Conservation (phyloP, 92 coral and sea anemone genomes). For the Palythoa grandiflora region DNA sequence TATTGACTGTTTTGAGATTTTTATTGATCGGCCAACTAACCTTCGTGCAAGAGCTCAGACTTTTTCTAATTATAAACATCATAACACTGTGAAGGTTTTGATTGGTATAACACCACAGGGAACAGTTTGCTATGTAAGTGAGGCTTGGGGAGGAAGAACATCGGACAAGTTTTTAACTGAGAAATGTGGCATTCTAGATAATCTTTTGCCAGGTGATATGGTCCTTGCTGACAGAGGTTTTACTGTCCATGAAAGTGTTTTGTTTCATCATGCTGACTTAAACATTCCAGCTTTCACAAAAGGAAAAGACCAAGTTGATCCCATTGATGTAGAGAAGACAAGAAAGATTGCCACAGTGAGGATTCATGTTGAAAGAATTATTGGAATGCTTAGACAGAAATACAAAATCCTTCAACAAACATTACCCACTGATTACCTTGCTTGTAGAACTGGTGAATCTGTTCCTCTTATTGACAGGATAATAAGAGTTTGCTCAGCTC, state of each 20-base stretch:
- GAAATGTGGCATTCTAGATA: neutral
- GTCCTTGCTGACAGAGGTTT: conserved; percentile 26
- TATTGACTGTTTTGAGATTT: conserved; percentile 58
- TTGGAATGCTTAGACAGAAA: conserved; percentile 31
- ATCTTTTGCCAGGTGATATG: conserved; percentile 6
- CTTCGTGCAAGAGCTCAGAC: conserved; percentile 53
- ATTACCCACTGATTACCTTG: conserved; percentile 50
- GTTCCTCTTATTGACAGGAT: neutral
- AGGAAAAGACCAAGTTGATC: conserved; percentile 47
- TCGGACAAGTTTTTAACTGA: conserved; percentile 3
- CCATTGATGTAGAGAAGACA: conserved; percentile 42
- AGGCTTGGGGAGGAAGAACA: conserved; percentile 15
- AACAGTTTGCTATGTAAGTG: neutral
- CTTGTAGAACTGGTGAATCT: conserved; percentile 38
- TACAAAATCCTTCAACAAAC: conserved; percentile 41
- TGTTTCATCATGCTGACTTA: conserved; percentile 32
- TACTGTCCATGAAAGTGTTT: conserved; percentile 48
- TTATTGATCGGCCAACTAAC: conserved; percentile 46
- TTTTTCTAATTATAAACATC: conserved; percentile 33
- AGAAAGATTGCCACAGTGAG: conserved; percentile 39
- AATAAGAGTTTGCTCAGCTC: neutral
- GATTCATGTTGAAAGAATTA: conserved; percentile 39
- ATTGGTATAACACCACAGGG: conserved; percentile 74
- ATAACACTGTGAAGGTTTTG: conserved; percentile 58
- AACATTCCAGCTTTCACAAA: conserved; percentile 44